A percentile compares a stretch with the other conserved stretches of the same genome.
Evolutionary conservation across 2,888 invertebrate genomes (phyloP).

Genomic region (Gerosis bhagava): DNA sequence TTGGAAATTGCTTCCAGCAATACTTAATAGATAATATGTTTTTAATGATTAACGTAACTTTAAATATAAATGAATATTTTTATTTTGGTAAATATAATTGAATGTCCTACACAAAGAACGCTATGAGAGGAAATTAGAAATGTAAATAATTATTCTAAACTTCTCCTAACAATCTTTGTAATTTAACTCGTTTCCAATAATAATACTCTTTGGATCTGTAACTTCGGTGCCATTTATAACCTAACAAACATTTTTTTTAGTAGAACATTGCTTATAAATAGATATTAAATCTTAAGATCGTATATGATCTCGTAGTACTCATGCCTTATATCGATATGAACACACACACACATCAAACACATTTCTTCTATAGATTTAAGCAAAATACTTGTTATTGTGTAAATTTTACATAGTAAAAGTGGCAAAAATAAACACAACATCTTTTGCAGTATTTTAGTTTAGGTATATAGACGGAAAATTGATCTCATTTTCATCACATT

Average conservation of each 20-base stretch:
- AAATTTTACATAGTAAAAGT: too few species aligned
- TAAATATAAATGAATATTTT: too few species aligned
- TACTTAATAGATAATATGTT: not conserved
- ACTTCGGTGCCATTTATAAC: constrained; percentile 21
- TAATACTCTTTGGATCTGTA: constrained; percentile 18
- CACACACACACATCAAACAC: too few species aligned
- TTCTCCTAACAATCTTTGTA: constrained; percentile 7
- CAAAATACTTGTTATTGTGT: not conserved
- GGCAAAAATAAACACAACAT: too few species aligned
- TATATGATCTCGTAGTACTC: too few species aligned
- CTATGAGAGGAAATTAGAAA: constrained; percentile 5
- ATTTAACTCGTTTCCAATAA: constrained; percentile 2
- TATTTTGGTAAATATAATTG: not conserved
- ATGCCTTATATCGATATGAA: too few species aligned
- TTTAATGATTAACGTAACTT: too few species aligned
- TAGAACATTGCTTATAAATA: too few species aligned
- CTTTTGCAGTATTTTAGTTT: constrained; percentile 23
- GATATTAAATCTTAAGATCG: not conserved
- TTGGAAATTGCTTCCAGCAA: not conserved
- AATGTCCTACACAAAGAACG: constrained; percentile 3
- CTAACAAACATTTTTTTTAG: constrained; percentile 3
- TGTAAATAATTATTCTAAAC: constrained; percentile 8
- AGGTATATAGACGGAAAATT: constrained; percentile 8
- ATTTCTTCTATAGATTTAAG: not conserved
- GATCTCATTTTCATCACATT: constrained; percentile 19